Conservation (phyloP, 2,888 invertebrate species). For the Sialis fuliginosa region DNA sequence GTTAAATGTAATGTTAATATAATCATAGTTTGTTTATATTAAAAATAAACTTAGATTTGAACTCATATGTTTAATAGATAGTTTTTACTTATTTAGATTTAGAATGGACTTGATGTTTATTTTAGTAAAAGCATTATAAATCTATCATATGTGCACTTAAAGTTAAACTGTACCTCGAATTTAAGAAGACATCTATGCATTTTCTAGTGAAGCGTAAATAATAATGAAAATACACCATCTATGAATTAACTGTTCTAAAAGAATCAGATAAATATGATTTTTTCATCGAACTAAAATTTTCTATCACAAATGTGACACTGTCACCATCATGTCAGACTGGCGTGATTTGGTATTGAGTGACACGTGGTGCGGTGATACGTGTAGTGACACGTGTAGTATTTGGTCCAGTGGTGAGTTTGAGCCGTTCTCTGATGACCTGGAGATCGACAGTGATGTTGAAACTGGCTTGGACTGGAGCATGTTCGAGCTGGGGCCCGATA, state of each 20-base stretch:
- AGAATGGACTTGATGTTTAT: no score
- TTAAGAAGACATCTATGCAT: no score
- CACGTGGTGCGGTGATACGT: slow-evolving; percentile 2
- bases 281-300: slow-evolving; percentile 8
- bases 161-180: no score
- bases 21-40: no score
- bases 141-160: no score
- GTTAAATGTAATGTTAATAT: no score
- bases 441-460: slow-evolving; percentile 8
- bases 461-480: slow-evolving; percentile 41
- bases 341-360: not conserved
- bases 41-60: no score
- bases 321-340: not conserved
- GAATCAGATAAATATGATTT: slow-evolving; percentile 8
- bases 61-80: no score
- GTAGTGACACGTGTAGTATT: slow-evolving; percentile 21
- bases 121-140: no score
- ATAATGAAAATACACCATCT: no score
- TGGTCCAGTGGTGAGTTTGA: slow-evolving; percentile 32
- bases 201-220: no score
- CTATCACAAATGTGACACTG: slow-evolving; percentile 1
- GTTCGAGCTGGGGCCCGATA: slow-evolving; percentile 36
- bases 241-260: slow-evolving; percentile 6
- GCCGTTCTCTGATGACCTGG: slow-evolving; percentile 30
- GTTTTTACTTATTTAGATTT: no score